Conservation (phyloP, 2,888 invertebrate species). For the Catocala fraxini region DNA sequence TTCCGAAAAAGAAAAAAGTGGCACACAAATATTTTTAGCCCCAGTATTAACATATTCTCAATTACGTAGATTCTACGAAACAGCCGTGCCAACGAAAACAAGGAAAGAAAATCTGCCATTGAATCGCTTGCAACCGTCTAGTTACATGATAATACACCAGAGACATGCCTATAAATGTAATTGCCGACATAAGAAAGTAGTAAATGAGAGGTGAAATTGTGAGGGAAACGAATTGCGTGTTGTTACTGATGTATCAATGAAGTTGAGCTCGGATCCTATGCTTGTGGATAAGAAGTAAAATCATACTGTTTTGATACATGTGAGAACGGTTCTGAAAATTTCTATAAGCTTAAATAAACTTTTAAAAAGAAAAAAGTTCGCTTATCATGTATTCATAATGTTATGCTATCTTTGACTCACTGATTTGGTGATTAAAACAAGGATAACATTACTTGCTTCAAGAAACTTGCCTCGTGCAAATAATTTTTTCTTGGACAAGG, state of each 20-base stretch:
- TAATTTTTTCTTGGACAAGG: no score
- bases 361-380: no score
- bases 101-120: conserved; percentile 11
- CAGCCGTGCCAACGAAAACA: neutral
- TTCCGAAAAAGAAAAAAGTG: neutral
- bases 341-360: no score
- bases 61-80: neutral
- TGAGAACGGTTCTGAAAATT: no score
- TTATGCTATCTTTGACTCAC: no score
- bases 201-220: conserved; percentile 51
- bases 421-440: no score
- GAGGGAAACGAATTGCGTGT: conserved; percentile 35
- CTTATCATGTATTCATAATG: no score
- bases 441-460: no score
- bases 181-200: conserved; percentile 43
- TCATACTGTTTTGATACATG: no score
- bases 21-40: neutral
- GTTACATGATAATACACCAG: conserved; percentile 32
- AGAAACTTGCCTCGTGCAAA: no score
- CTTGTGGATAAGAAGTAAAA: conserved; percentile 12
- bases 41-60: neutral
- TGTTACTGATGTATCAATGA: conserved; percentile 34
- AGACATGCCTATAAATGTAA: conserved; percentile 41
- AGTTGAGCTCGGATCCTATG: conserved; percentile 12
- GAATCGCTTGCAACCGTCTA: conserved; percentile 9